Percentiles rank a stretch among this genome's conserved stretches.
Evolutionary conservation across 2,113 vertebrate species (phyloP).

Genomic region (Microcebus tavaratra): DNA sequence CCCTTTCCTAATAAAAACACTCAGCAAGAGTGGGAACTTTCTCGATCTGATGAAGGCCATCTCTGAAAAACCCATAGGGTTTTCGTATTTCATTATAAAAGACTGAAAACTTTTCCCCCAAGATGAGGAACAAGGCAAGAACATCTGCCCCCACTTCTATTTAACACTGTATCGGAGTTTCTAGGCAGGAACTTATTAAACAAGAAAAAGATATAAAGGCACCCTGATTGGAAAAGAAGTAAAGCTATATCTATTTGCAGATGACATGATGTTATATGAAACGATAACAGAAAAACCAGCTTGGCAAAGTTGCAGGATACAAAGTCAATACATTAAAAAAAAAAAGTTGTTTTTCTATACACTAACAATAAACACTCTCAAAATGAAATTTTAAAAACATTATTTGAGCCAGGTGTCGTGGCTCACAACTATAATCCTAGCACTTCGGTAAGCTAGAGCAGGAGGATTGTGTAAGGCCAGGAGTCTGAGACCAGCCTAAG

Average conservation of each 20-base stretch:
- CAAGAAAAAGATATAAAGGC: background rate
- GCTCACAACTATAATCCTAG: background rate
- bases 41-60: background rate
- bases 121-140: background rate
- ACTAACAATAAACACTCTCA: background rate
- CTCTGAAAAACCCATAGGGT: background rate
- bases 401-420: too few relatives aligned
- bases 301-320: background rate
- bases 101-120: background rate
- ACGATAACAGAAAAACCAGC: background rate
- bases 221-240: background rate
- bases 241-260: background rate
- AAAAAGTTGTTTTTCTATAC: background rate
- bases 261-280: background rate
- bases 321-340: background rate
- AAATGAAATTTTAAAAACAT: background rate
- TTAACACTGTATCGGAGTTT: background rate
- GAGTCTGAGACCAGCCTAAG: too few relatives aligned
- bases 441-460: too few relatives aligned
- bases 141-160: background rate
- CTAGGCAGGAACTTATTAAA: background rate
- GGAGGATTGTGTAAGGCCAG: too few relatives aligned
- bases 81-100: background rate
- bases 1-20: background rate
- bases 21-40: background rate